Evolutionary conservation across 2,888 invertebrate genomes (phyloP).

Genomic region (Sphaerophoria taeniata): DNA sequence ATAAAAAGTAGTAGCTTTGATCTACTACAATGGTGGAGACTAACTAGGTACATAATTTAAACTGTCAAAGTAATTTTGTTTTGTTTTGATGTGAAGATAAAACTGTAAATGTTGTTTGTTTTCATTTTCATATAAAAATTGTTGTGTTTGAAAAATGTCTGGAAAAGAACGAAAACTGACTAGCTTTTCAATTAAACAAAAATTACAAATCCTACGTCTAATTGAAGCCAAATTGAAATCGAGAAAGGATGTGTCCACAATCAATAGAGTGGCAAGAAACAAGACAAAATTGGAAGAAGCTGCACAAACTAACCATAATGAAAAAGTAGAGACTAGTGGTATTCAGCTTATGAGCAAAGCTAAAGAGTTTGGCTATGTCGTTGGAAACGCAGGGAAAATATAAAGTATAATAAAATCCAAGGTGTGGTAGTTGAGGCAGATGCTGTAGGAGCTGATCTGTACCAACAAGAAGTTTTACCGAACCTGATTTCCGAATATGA

Average conservation of each 20-base stretch:
- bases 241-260: not conserved
- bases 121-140: no score
- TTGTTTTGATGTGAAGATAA: no score
- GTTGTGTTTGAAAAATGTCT: no score
- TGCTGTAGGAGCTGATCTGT: not conserved
- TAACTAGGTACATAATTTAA: no score
- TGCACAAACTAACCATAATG: not conserved
- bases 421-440: constrained; percentile 5
- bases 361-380: not conserved
- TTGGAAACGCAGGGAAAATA: not conserved
- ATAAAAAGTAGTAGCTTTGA: no score
- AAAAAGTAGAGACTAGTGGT: not conserved
- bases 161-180: no score
- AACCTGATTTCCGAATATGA: constrained; percentile 2
- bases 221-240: no score
- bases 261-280: constrained; percentile 1
- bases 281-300: constrained; percentile 6
- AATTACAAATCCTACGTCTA: no score
- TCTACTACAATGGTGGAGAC: no score
- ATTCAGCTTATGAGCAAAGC: constrained; percentile 5
- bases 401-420: not conserved
- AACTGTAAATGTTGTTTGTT: no score
- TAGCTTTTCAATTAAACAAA: no score
- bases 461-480: not conserved
- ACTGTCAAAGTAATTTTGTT: no score